Evolutionary conservation across 1,140 invertebrate genomes (phyloP), one percentile per base, ranked within the genome.

Genomic region (Magallana ariakensis): DNA sequence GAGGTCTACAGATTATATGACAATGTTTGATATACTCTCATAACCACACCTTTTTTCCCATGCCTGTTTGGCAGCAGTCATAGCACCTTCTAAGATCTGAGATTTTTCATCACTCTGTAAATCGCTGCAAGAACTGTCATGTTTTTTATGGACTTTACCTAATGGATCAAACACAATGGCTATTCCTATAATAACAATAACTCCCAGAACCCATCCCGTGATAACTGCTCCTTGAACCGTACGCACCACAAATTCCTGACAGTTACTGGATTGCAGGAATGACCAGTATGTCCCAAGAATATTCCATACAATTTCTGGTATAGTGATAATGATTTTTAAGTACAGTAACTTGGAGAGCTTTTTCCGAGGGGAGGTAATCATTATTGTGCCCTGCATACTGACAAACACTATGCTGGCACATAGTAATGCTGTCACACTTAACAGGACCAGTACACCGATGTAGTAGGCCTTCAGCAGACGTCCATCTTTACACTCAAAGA

Each of bases 261-360:
- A 94, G 54, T 87, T 91, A 87, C 82, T 92, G 55, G 89, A 89
- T 84, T 81, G 89, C 53, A 90, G 95, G 92, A 97, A 97, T 60
- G 97, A 96, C 97, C 97, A 98, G 92, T 97, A 95, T 5, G 97
- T 97, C 11, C 97, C 97, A 92, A 98, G 95, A 80, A 97, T 95
- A 91, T 97, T 97, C 95, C 97, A 96, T 1, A 95, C 95, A 19
- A 97, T 95, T 95, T 98, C 97, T 8, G 97, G 96, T 53, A 97
- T 91, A 56, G 97, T 95, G 60, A 98, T 94, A 70, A 96, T 92
- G 1, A 94, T 91, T 91, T 95, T 95, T 6, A 93, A 53, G 81
- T 95, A 95, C 26, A 95, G 86, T 56, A 95, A 89, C 54, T 91
- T 90, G 13, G 93, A 89, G 7, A 95, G 91, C 85, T 93, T 90